Base-by-base conservation (phyloP, 2,888 invertebrate species). In the Urechis unicinctus region DNA sequence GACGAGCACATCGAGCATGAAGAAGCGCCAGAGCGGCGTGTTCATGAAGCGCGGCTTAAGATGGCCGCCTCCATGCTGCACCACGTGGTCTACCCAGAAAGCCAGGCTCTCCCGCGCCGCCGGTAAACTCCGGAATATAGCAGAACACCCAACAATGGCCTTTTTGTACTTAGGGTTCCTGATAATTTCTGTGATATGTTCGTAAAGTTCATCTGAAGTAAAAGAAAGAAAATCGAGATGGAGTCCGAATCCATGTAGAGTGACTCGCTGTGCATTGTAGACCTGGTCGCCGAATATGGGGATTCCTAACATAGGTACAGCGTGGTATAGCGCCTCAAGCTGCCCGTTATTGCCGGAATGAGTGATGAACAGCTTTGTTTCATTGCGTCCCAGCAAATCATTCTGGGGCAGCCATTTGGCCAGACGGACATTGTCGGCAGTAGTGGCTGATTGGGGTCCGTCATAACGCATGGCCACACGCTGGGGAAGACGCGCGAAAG, bases 301-400 rank as follows among this genome's bases (percentile, higher is more conserved):
- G 2, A 55, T 25, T 28, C 21, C 4, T 2, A 55, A 5, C 55
- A 55, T 52, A 3, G 55, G 55, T 5, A 55, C 52, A 17, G 45
- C 52, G 29, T 55, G 43, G 36, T 55, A 52, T 6, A 56, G 21
- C 4, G 26, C 47, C 26, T 53, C 56, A 9, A 46, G 25, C 41
- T 56, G 56, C 2, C 56, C 52, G 30, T 53, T 56, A 24, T 22
- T 36, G 4, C 56, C 56, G 6, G 21, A 5, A 24, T 56, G 56
- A 5, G 56, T 56, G 24, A 56, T 46, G 43, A 56, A 56, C 22
- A 53, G 28, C 22, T 24, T 9, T 4, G 42, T 36, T 3, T 52
- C 26, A 4, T 9, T 22, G 22, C 53, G 44, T 13, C 52, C 56
- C 5, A 56, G 52, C n/a, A 56, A 52, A 36, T 56, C 56, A 53